phyloP scores from a whole-genome alignment of 2,797 vertebrate genomes.

The Melanotaenia pygmaea region DNA sequence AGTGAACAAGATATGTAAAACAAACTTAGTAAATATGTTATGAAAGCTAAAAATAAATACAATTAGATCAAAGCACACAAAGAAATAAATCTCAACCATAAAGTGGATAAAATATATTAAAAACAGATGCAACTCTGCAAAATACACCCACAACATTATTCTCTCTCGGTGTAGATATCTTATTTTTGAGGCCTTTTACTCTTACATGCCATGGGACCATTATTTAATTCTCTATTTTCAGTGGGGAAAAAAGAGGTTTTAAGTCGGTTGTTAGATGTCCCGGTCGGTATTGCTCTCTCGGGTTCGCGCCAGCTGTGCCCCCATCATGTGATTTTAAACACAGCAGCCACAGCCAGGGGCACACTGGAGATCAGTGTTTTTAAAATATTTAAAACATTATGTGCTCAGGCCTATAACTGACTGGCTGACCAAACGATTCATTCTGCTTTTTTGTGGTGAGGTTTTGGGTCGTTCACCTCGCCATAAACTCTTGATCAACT shows the following conservation, averaged over 20 bases:
- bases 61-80: neutral
- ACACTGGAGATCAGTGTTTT: conserved; percentile 18
- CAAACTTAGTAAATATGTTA: neutral
- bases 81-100: neutral
- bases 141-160: too few species aligned
- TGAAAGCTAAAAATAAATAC: neutral
- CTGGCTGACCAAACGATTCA: neutral
- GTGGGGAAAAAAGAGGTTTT: neutral
- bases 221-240: neutral
- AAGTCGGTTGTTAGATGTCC: neutral
- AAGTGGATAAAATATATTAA: neutral
- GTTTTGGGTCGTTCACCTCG: neutral
- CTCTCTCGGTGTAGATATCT: too few species aligned
- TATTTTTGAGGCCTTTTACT: neutral
- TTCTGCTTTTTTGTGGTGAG: neutral
- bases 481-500: conserved; percentile 40
- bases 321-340: conserved; percentile 67
- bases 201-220: neutral
- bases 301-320: conserved; percentile 65
- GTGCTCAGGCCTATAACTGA: neutral
- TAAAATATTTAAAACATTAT: neutral
- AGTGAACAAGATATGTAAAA: neutral
- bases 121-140: neutral
- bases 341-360: conserved; percentile 23
- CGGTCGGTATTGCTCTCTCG: neutral